Base-by-base conservation (phyloP, 2,888 invertebrate genomes). In the Ferrisia virgata region DNA sequence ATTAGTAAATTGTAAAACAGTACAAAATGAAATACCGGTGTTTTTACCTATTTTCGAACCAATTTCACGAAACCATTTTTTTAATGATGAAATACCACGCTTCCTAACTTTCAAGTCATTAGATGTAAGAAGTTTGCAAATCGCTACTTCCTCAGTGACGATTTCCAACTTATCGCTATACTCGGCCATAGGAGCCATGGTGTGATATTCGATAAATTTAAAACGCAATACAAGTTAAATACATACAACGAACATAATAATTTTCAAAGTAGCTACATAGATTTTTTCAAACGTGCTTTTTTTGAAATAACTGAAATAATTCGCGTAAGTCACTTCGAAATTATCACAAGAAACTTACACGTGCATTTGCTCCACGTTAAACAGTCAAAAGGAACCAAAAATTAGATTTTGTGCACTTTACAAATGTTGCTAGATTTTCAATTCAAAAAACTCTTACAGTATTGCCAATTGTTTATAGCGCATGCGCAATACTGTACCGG, bases 21-120 rank as follows among this genome's bases (percentile, higher is more conserved):
- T 58, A n/a, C 15, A 58, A 9, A 9, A 58, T 58, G 4, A 5
- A 9, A 18, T 58, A 5, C 5, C 11, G 40, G 25, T n/a, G n/a
- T n/a, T 43, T 15, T 58, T 81, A 82, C 82, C 39, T 39, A 22
- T 33, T 28, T 22, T 22, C 5, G n/a, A 22, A 11, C 58, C 82
- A 5, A 64, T 78, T 25, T 78, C 33, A 3, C 22, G 15, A 18
- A 69, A 85, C 13, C 33, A 86, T 31, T 84, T 82, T 28, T 84
- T 86, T 79, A 47, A 85, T 53, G 33, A 40, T 80, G 81, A 47
- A 2, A 86, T 31, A 15, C 85, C 85, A 3, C 85, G 83, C 22
- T 53, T 86, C 69, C 85, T 72, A 0, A 33, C 84, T 85, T 85
- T 85, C 0, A 84, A 39, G 81, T 86, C 84, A 33, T 86, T 86